Conservation (phyloP, 2,113 vertebrate species). For the Protobothrops mucrosquamatus region DNA sequence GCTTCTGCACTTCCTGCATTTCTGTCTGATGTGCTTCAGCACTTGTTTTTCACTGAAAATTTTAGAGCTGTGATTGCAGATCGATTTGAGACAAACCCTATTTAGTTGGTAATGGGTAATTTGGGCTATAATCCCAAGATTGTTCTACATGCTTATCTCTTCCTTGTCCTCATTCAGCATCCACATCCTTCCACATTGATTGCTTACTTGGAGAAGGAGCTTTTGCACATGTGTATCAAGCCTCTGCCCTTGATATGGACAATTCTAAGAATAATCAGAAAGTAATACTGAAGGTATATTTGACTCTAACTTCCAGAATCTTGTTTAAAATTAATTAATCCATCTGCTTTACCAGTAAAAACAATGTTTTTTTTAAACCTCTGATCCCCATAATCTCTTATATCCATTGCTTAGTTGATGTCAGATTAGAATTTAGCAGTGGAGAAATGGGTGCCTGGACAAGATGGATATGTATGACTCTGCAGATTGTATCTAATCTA, state of each 20-base stretch:
- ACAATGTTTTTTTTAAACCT: neutral
- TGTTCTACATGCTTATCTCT: slow-evolving; percentile 2
- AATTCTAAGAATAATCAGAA: slow-evolving; percentile 71
- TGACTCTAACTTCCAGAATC: neutral
- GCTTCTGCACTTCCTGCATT: neutral
- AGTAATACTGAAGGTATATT: slow-evolving; percentile 82
- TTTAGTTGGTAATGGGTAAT: neutral
- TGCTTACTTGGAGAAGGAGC: slow-evolving; percentile 87
- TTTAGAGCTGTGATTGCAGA: neutral
- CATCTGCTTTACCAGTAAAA: neutral
- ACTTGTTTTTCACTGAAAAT: neutral
- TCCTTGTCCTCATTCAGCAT: slow-evolving; percentile 65
- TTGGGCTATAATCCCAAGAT: neutral
- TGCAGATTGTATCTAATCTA: neutral
- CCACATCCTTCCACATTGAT: slow-evolving; percentile 72
- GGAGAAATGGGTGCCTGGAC: neutral
- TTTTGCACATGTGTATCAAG: slow-evolving; percentile 90
- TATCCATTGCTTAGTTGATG: neutral
- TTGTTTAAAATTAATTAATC: neutral
- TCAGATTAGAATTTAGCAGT: neutral
- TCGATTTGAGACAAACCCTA: neutral
- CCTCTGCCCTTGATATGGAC: slow-evolving; percentile 66
- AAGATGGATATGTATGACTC: neutral
- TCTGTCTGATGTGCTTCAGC: neutral
- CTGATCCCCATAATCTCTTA: neutral